Conservation (phyloP, 2,113 vertebrate species). For the Globicephala melas region DNA sequence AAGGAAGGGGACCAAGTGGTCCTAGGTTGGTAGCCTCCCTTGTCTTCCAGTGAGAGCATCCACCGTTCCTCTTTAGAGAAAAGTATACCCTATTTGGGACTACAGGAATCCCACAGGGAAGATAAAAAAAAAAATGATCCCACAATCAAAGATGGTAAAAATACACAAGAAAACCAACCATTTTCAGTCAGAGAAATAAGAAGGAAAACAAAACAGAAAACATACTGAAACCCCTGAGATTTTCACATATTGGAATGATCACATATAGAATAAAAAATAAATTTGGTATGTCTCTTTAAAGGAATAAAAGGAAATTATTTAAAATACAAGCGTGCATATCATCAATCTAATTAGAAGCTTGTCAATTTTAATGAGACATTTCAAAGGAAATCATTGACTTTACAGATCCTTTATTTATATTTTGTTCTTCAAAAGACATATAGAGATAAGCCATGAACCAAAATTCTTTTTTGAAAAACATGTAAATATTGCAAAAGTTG, state of each 20-base stretch:
- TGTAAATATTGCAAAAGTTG: neutral
- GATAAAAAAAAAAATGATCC: neutral
- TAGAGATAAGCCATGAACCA: neutral
- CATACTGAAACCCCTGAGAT: neutral
- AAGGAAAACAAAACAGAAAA: neutral
- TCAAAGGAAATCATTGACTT: neutral
- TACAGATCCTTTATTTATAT: neutral
- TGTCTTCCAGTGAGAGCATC: neutral
- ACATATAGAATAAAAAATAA: neutral
- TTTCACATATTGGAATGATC: neutral
- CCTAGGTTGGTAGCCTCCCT: neutral
- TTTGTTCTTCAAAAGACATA: neutral
- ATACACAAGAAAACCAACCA: neutral
- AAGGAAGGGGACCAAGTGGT: neutral
- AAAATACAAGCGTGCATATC: neutral
- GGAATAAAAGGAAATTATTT: constrained; percentile 1
- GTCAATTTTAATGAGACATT: neutral
- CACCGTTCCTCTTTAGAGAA: neutral
- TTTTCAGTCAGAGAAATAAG: neutral
- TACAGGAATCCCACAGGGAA: neutral
- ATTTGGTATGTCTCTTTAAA: neutral
- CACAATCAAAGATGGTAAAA: neutral
- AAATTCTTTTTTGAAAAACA: neutral
- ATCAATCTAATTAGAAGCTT: neutral
- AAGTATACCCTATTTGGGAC: neutral